Evolutionary conservation across 2,888 invertebrate genomes (phyloP).

Genomic region (Ophonus ardosiacus): DNA sequence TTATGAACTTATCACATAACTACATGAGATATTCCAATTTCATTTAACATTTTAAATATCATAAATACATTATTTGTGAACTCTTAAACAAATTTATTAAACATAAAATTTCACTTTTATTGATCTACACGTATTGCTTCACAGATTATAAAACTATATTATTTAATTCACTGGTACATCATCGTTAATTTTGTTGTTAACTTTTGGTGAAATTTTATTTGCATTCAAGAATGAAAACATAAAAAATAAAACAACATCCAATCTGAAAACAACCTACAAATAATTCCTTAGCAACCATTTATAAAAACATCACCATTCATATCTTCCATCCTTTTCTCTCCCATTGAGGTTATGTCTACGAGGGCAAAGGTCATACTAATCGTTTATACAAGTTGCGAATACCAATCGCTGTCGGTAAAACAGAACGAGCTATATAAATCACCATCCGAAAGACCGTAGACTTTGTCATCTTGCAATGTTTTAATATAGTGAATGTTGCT

Average conservation of each 20-base stretch:
- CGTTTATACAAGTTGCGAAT: constrained; percentile 46
- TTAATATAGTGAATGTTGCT: background rate
- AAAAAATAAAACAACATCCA: background rate
- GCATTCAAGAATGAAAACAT: constrained; percentile 1
- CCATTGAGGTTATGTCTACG: constrained; percentile 27
- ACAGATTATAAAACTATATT: background rate
- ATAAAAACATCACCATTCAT: constrained; percentile 41
- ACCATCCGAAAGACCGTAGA: background rate
- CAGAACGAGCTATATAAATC: constrained; percentile 14
- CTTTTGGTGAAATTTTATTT: background rate
- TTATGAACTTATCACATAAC: background rate
- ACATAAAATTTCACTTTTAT: background rate
- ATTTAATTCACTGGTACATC: background rate
- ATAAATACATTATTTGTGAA: background rate
- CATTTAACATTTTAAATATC: background rate
- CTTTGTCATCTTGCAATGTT: background rate
- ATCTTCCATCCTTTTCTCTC: background rate
- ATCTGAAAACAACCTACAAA: background rate
- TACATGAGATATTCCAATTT: background rate
- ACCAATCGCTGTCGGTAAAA: constrained; percentile 1
- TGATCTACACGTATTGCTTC: background rate
- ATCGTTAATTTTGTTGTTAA: background rate
- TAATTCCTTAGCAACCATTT: constrained; percentile 7
- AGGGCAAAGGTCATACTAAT: constrained; percentile 53
- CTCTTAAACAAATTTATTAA: background rate